Base-by-base conservation (phyloP, 2,113 vertebrate species). In the Opisthocomus hoazin region DNA sequence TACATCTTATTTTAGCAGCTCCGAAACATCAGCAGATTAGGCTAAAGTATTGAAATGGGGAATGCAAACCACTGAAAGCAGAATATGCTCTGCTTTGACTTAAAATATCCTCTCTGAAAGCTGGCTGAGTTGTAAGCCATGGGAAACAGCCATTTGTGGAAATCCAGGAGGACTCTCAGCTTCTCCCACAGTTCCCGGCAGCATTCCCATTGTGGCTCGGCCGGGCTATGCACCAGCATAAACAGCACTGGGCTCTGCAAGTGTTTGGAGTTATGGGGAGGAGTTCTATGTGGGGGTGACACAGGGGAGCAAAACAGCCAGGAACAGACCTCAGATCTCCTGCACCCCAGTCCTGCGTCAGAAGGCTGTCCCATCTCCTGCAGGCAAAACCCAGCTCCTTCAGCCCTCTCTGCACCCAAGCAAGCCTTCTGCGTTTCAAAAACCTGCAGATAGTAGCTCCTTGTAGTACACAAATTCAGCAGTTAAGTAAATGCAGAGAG, bases 121-220 rank as follows among this genome's bases (percentile, higher is more conserved):
- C 32, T 84, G 84, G 13, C 34, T 71, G 69, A 71, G 18, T 89
- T 89, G 37, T 29, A 87, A 94, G 6, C 41, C 81, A 54, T 69
- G 86, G 74, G 91, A 92, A 93, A 92, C 6, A 79, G 57, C 57
- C 37, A 73, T 73, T 90, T 76, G 43, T 54, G 81, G 77, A 90
- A 89, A 89, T 48, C 61, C 53, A 84, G 61, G 27, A 84, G 43
- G 57, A 84, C 53, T 84, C 21, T 43, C 32, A 70, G 39, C 29
- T 48, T 60, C 74, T 92, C 41, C 65, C 2, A 0, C 32, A 32
- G 57, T 16, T 92, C 36, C 51, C 8, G 0, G 41, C 34, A 71
- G 34, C 2, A 0, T 50, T 94, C 71, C 85, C 46, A 46, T 8
- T 0, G 0, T 0, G 3, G 27, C 43, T 56, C 9, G 1, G 27